Evolutionary conservation across 53 echinoderm and acorn worm genomes (phyloP), one percentile per base, ranked within the genome.

Genomic region (Arbacia lixula): DNA sequence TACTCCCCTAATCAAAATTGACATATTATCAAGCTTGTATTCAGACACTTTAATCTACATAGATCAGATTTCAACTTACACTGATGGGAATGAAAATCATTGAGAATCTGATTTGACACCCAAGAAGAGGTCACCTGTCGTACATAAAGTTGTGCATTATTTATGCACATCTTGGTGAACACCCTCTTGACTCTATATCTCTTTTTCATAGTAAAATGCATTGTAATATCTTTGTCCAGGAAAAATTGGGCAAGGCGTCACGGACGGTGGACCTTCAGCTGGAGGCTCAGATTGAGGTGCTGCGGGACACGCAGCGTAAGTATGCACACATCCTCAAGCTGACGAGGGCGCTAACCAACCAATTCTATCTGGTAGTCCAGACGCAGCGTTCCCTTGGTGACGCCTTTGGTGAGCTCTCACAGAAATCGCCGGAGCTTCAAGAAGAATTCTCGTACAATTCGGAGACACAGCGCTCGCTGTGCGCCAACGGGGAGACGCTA

Each of bases 241-340:
- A 93, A 49, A 91, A 86, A 42, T 84, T 91, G 24, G 89, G 92
- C 1, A 94, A 94, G 66, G 98, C 94, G 0, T 98, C 98, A 9
- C 62, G 98, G 42, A 98, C 99, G 3, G 99, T 98, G 14, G 99
- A 98, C 83, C 83, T 98, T 3, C 99, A 98, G 84, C 85, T 98
- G 37, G 99, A 98, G 42, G 99, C 99, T 17, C 99, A 98, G 94
- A 98, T 98, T 37, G 99, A 98, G 71, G 99, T 98, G 5, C 61
- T 98, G 31, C 56, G 99, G 35, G 99, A 98, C 87, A 98, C 99
- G 33, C 99, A 98, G 75, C 87, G 99, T 21, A 98, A 98, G 53
- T 98, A 98, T 38, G 92, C 92, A 5, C 88, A 94, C 72, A 95
- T 95, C 62, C 86, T 98, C 85, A 92, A 91, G 62, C 92, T 98